Evolutionary conservation across 2,113 vertebrate species (phyloP), one percentile per base, ranked within the genome.

Genomic region (Scophthalmus maximus): DNA sequence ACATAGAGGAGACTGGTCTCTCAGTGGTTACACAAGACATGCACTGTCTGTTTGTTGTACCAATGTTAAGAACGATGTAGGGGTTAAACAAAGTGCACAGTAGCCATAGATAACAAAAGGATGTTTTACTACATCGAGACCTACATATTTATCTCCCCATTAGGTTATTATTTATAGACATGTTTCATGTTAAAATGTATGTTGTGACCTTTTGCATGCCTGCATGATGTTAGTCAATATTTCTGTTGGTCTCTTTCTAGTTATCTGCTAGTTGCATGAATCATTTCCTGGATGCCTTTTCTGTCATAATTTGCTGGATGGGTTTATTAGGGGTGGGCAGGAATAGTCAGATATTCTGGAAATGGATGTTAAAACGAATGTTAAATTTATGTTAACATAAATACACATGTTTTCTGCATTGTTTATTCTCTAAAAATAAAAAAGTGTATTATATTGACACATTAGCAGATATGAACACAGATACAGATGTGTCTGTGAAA

Each of bases 241-340:
- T 36, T 55, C 12, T 62, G 20, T 69, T 58, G 60, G 20, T 52
- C 23, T 17, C 34, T 51, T 61, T 63, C 59, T 80, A 52, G 59
- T 68, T 51, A 34, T 62, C 29, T 79, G 61, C 59, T 63, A 55
- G 49, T 52, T 82, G 80, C 84, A 82, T 86, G 76, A 61, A 47
- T 47, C 34, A 78, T 53, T 69, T 53, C 6, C 23, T 25, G 14
- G 25, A 76, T 75, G 34, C 36, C 12, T 53, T 71, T 64, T 73
- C 63, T 77, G 38, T 76, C 26, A 60, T 74, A 25, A 68, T 79
- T 81, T 81, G 76, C 34, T 69, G 27, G 17, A 68, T 85, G 50
- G 30, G 10, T 68, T 76, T 29, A 51, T 71, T 20, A 44, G 29
- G 12, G 63, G 78, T 73, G 15, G 61, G 46, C 75, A 87, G 38